phyloP scores from a whole-genome alignment of 2,797 vertebrate genomes.

The Cynopterus sphinx region DNA sequence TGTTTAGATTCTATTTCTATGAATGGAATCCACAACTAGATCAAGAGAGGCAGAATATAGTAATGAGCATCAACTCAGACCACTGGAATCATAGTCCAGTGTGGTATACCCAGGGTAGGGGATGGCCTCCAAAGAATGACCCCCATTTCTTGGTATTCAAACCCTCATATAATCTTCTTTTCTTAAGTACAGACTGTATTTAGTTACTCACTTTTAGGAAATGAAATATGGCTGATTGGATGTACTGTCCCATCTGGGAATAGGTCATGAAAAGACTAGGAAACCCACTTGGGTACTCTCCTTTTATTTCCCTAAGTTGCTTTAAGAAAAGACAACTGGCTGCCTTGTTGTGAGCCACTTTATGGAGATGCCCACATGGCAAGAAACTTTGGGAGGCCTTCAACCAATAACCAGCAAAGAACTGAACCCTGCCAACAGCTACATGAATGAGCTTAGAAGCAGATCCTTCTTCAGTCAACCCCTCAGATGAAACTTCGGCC shows the following conservation, averaged over 20 bases:
- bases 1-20: not conserved
- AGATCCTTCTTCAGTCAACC: not conserved
- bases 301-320: not conserved
- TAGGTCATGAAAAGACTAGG: not conserved
- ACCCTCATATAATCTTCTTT: not conserved
- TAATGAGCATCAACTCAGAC: not conserved
- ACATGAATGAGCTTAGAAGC: not conserved
- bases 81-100: not conserved
- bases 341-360: not conserved
- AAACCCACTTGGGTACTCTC: not conserved
- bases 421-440: not conserved
- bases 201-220: slow-evolving; percentile 2
- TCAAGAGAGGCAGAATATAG: not conserved
- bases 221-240: not conserved
- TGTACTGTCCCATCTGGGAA: not conserved
- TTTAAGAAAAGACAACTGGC: not conserved
- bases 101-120: not conserved
- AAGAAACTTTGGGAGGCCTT: not conserved
- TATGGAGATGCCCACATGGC: not conserved
- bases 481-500: not conserved
- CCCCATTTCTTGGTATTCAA: not conserved
- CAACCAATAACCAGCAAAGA: not conserved
- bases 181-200: not conserved
- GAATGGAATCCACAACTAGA: not conserved
- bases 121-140: fast-evolving